Percentiles rank a stretch among this genome's conserved stretches.
These are phyloP conservation scores for Rosalia funebris DNA, from an alignment of 2,888 invertebrate species.

Conservation along the genomic window DNA sequence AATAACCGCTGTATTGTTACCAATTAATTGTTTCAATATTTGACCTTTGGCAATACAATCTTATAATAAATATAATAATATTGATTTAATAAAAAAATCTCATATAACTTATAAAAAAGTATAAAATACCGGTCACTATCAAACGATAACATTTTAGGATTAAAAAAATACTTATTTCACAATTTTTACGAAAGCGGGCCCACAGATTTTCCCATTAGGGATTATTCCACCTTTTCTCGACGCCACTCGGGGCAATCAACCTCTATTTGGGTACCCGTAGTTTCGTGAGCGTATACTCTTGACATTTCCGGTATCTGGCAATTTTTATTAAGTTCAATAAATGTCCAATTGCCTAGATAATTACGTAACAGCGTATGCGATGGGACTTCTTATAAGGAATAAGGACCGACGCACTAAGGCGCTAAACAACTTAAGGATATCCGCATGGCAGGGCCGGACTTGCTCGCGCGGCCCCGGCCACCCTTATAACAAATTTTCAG, in stretches of 20 bases:
- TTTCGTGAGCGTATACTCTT: constrained; percentile 10
- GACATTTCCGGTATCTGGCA: constrained; percentile 46
- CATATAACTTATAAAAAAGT: too few species aligned
- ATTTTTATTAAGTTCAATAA: constrained; percentile 51
- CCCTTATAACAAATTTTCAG: too few species aligned
- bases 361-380: constrained; percentile 50
- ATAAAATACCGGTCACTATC: too few species aligned
- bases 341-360: constrained; percentile 49
- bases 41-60: too few species aligned
- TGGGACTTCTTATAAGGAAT: constrained; percentile 27
- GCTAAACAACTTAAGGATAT: constrained; percentile 36
- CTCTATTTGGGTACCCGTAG: background rate
- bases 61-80: too few species aligned
- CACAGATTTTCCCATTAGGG: too few species aligned
- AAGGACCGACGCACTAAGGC: constrained; percentile 31
- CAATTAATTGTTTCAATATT: too few species aligned
- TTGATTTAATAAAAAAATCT: too few species aligned
- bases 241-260: background rate
- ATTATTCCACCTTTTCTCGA: background rate
- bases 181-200: too few species aligned
- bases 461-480: background rate
- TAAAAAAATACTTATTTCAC: too few species aligned
- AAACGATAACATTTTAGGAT: too few species aligned
- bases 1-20: too few species aligned
- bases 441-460: constrained; percentile 28